phyloP scores from a whole-genome alignment of 2,113 vertebrate genomes.

The Xenotilapia leptura region DNA sequence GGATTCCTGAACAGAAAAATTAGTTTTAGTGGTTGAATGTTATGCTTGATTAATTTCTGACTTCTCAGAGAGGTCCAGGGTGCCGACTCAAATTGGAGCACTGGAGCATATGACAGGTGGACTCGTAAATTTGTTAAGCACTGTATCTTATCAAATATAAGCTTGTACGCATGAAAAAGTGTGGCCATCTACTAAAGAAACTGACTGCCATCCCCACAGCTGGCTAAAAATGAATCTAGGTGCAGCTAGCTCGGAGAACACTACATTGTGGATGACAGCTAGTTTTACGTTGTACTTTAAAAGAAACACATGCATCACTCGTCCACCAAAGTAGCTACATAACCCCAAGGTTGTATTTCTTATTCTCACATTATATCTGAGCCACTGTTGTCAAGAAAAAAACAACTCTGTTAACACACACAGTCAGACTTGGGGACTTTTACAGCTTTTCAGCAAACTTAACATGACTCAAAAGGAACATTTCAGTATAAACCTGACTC shows the following conservation, averaged over 20 bases:
- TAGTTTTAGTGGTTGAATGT: neutral
- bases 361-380: neutral
- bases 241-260: neutral
- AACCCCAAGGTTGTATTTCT: neutral
- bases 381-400: neutral
- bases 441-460: neutral
- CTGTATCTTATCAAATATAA: neutral
- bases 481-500: neutral
- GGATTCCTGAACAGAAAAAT: neutral
- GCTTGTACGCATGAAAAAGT: neutral
- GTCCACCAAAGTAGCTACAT: neutral
- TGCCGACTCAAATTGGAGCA: neutral
- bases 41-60: neutral
- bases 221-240: neutral
- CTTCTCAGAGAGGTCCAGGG: neutral
- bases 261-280: neutral
- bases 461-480: neutral
- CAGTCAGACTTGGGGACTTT: neutral
- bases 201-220: neutral
- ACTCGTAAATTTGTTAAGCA: neutral
- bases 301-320: neutral
- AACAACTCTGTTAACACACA: neutral
- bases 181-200: neutral
- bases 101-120: neutral
- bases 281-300: neutral